phyloP scores from a whole-genome alignment of 2,113 vertebrate genomes.

The Patagioenas fasciata region DNA sequence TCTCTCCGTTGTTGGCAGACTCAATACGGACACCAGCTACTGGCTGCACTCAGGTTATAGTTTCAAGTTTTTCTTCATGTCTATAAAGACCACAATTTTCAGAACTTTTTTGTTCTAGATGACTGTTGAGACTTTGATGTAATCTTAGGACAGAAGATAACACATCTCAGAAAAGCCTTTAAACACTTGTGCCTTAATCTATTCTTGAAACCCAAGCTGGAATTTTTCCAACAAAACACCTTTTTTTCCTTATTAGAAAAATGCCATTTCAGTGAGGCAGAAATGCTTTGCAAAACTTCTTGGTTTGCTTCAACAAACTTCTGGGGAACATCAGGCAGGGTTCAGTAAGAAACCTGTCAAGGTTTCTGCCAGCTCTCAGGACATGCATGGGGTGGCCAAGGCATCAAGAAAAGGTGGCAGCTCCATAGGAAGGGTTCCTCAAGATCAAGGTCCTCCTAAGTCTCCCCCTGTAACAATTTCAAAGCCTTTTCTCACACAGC shows the following conservation, averaged over 20 bases:
- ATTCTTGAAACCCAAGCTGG: neutral
- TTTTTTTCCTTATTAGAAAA: neutral
- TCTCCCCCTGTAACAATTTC: neutral
- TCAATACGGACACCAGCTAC: neutral
- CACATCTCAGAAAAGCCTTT: neutral
- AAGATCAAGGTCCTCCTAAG: neutral
- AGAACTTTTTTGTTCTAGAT: conserved; percentile 1
- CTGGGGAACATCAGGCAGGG: neutral
- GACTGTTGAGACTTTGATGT: neutral
- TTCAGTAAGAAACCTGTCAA: neutral
- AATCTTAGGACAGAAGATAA: neutral
- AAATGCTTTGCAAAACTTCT: neutral
- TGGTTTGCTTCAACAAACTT: neutral
- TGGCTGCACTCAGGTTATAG: neutral
- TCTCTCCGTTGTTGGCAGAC: neutral
- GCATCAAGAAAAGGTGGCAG: neutral
- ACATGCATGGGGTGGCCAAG: neutral
- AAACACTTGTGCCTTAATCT: conserved; percentile 11
- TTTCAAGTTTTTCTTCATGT: neutral
- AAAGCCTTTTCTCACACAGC: neutral
- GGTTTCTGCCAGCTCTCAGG: neutral
- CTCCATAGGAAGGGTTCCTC: neutral
- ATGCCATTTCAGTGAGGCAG: neutral
- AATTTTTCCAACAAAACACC: neutral
- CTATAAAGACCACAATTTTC: neutral